Conservation (phyloP, 1,140 invertebrate genomes). For the Riptortus pedestris region DNA sequence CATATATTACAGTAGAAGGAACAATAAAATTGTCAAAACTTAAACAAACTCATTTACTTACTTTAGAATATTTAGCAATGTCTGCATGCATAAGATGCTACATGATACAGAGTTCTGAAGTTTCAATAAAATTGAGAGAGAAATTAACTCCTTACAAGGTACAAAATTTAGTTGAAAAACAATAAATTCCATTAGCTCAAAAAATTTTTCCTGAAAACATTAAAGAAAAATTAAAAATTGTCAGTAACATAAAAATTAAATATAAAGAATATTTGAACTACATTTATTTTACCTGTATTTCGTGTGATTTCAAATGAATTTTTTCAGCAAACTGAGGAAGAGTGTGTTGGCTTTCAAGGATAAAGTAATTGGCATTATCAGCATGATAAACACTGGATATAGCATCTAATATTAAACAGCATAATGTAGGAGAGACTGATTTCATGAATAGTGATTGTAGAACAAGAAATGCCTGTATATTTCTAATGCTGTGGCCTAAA, state of each 20-base stretch:
- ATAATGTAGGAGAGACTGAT: constrained; percentile 70
- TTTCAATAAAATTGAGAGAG: constrained; percentile 84
- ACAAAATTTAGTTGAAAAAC: constrained; percentile 97
- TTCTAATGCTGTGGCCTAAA: constrained; percentile 65
- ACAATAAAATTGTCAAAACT: too few species aligned
- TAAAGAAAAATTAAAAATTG: neutral
- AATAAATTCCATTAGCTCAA: constrained; percentile 89
- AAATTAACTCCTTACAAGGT: constrained; percentile 96
- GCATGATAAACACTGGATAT: constrained; percentile 95
- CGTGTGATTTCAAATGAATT: constrained; percentile 76
- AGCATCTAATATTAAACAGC: constrained; percentile 84
- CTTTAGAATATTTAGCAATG: constrained; percentile 75
- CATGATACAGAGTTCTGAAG: constrained; percentile 63
- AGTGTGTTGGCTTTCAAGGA: constrained; percentile 90
- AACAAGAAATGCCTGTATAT: constrained; percentile 91
- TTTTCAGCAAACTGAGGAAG: constrained; percentile 92
- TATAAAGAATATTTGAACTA: neutral
- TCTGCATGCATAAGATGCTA: constrained; percentile 80
- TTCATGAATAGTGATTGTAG: constrained; percentile 88
- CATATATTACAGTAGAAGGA: too few species aligned
- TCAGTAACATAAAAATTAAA: neutral
- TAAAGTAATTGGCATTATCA: constrained; percentile 98
- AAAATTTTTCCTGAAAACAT: constrained; percentile 70
- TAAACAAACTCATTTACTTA: too few species aligned
- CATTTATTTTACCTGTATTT: constrained; percentile 63